Base-by-base conservation (phyloP, 2,888 invertebrate genomes). In the Chaetogeoica ovagalla region DNA sequence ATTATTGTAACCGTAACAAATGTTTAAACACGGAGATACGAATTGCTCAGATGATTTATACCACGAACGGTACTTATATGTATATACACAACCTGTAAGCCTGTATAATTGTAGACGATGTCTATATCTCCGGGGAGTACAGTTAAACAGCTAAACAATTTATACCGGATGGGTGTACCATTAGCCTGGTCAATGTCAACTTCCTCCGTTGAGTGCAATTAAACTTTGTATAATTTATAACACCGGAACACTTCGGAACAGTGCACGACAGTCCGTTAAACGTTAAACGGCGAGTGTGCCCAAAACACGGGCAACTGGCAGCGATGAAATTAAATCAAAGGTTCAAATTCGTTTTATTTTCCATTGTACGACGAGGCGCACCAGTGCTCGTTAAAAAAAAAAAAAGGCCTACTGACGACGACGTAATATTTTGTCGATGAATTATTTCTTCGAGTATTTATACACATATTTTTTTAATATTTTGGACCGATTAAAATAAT, bases 91-190 rank as follows among this genome's bases (percentile, higher is more conserved):
- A 23, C 39, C n/a, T n/a, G 30, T 30, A 30, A 4, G 30, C 30
- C 30, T 9, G 17, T 1, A 21, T 17, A 48, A 9, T 13, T 13
- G 13, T 65, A 65, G 65, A 52, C 55, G 65, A 65, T 39, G 65
- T 65, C 23, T 19, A 17, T 23, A 30, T 37, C 63, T 39, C 63
- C 8, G 5, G 63, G 55, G 65, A 65, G 17, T 21, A 55, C 52
- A 23, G 63, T 65, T 19, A 39, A 55, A n/a, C n/a, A n/a, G 63
- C 74, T 65, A 65, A 74, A 74, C 74, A 65, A 74, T 74, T 74
- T 65, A 74, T 74, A 74, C 55, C 63, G 55, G 74, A 74, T 74
- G 63, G 74, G 74, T 74, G 74, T 74, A 55, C 37, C 74, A 65
- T 74, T 74, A 74, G 74, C 55, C 55, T 11, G 63, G 52, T 74